phyloP scores from a whole-genome alignment of 2,113 vertebrate genomes.

The Syrmaticus mikado region DNA sequence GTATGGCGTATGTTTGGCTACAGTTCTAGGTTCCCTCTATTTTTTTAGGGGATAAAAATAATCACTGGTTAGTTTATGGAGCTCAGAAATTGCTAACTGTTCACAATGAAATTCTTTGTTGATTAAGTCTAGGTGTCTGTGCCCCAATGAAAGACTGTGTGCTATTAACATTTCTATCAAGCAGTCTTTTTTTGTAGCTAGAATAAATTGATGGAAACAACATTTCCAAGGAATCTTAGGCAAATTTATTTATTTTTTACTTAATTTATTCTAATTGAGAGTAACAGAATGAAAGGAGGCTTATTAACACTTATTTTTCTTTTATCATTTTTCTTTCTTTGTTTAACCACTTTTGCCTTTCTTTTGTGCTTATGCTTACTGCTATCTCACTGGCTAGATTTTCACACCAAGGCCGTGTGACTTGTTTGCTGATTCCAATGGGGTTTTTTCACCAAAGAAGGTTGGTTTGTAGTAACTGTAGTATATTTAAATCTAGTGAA shows the following conservation, averaged over 20 bases:
- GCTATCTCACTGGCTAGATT: slow-evolving; percentile 80
- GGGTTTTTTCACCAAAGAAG: slow-evolving; percentile 93
- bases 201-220: neutral
- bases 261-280: neutral
- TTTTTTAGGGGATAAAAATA: neutral
- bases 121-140: no score
- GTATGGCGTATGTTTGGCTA: neutral
- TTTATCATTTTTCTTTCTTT: neutral
- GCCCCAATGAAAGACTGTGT: neutral
- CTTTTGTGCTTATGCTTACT: slow-evolving; percentile 49
- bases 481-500: slow-evolving; percentile 34
- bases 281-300: neutral
- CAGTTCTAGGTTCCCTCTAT: neutral
- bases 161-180: neutral
- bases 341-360: slow-evolving; percentile 48
- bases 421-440: slow-evolving; percentile 92
- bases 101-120: no score
- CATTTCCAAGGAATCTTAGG: neutral
- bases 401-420: slow-evolving; percentile 89
- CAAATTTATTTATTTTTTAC: neutral
- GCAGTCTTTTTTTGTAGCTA: neutral
- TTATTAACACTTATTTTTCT: neutral
- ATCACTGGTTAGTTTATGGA: no score
- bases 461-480: slow-evolving; percentile 80
- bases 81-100: no score